phyloP scores from a whole-genome alignment of 2,888 invertebrate genomes.

The Sericinus montela region DNA sequence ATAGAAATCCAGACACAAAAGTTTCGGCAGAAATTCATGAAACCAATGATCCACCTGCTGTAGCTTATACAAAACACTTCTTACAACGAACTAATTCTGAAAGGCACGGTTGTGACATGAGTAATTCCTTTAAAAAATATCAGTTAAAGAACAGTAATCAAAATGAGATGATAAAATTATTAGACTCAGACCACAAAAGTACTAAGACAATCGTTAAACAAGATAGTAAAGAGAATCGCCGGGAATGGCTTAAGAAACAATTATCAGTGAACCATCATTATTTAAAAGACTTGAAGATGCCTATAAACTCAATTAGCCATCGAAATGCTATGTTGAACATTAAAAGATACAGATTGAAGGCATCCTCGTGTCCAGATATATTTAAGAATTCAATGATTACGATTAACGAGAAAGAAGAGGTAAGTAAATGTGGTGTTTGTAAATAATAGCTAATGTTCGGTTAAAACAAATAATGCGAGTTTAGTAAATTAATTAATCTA shows the following conservation, averaged over 20 bases:
- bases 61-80: slow-evolving; percentile 40
- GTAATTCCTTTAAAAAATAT: slow-evolving; percentile 40
- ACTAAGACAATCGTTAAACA: slow-evolving; percentile 59
- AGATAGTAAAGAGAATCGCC: slow-evolving; percentile 60
- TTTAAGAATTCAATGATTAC: slow-evolving; percentile 94
- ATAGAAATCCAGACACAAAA: slow-evolving; percentile 20
- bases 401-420: slow-evolving; percentile 87
- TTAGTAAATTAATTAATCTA: no score
- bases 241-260: slow-evolving; percentile 71
- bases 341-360: slow-evolving; percentile 88
- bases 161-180: slow-evolving; percentile 39
- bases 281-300: slow-evolving; percentile 84
- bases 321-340: slow-evolving; percentile 91
- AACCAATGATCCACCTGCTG: slow-evolving; percentile 44
- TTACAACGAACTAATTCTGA: slow-evolving; percentile 57
- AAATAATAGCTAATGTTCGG: no score
- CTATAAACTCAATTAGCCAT: slow-evolving; percentile 90
- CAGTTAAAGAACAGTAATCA: slow-evolving; percentile 45
- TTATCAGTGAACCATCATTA: slow-evolving; percentile 82
- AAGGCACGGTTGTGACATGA: slow-evolving; percentile 38
- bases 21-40: slow-evolving; percentile 25
- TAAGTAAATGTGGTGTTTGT: slow-evolving; percentile 52
- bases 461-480: no score
- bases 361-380: slow-evolving; percentile 95
- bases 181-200: slow-evolving; percentile 48